phyloP scores from a whole-genome alignment of 1,140 invertebrate species.

The Radopholus similis region DNA sequence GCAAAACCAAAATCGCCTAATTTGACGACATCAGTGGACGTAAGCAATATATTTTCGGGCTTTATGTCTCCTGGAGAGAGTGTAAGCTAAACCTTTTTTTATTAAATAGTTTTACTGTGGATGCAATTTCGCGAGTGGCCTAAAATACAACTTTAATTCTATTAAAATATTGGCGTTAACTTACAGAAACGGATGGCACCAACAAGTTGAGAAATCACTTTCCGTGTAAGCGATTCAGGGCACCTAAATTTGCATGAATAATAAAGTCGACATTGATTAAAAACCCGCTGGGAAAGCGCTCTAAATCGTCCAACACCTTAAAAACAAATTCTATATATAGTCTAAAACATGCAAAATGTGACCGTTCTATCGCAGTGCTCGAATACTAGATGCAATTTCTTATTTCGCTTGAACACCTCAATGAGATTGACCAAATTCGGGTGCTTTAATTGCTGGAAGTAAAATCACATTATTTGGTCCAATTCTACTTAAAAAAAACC shows the following conservation, averaged over 20 bases:
- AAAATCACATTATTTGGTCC: neutral
- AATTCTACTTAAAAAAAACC: conserved; percentile 64
- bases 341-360: neutral
- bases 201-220: conserved; percentile 89
- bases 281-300: conserved; percentile 76
- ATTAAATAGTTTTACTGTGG: conserved; percentile 27
- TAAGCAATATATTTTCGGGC: conserved; percentile 97
- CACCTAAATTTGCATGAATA: conserved; percentile 65
- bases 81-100: conserved; percentile 11
- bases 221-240: conserved; percentile 81
- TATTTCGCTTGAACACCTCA: conserved; percentile 93
- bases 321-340: conserved; percentile 59
- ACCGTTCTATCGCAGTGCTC: conserved; percentile 92
- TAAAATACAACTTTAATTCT: too few species aligned
- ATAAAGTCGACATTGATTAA: neutral
- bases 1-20: conserved; percentile 98
- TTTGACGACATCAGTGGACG: conserved; percentile 85
- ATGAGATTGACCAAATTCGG: conserved; percentile 93
- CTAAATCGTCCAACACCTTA: conserved; percentile 91
- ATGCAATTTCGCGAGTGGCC: conserved; percentile 78
- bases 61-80: conserved; percentile 74
- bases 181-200: conserved; percentile 92
- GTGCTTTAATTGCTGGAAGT: conserved; percentile 87
- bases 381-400: conserved; percentile 93
- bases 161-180: too few species aligned